Conservation (phyloP, 1,140 invertebrate genomes). For the Medauroidea extradentata region DNA sequence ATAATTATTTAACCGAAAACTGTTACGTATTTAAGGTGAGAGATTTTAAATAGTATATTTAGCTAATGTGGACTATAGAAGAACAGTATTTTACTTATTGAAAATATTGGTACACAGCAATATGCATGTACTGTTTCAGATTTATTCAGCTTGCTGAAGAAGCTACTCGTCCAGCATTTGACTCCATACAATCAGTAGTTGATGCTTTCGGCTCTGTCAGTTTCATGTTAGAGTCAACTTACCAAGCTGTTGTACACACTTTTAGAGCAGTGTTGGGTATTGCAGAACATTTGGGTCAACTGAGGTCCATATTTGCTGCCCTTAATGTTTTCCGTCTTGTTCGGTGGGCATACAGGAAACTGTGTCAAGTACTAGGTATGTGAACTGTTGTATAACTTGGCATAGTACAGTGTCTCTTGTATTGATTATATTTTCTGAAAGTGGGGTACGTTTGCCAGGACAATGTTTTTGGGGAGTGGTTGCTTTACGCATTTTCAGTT, state of each 20-base stretch:
- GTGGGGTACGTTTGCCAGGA: too few species aligned
- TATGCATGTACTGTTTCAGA: slow-evolving; percentile 43
- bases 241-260: slow-evolving; percentile 89
- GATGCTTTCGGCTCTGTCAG: slow-evolving; percentile 87
- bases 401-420: too few species aligned
- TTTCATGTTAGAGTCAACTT: slow-evolving; percentile 96
- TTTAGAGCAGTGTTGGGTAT: slow-evolving; percentile 93
- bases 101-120: too few species aligned
- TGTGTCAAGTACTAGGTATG: slow-evolving; percentile 63
- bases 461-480: too few species aligned
- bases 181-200: slow-evolving; percentile 90
- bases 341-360: slow-evolving; percentile 73
- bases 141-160: slow-evolving; percentile 87
- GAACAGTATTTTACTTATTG: too few species aligned
- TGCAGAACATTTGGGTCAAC: slow-evolving; percentile 85
- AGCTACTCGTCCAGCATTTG: slow-evolving; percentile 84
- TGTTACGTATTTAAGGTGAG: too few species aligned
- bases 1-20: too few species aligned
- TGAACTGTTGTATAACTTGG: too few species aligned
- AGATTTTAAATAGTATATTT: too few species aligned
- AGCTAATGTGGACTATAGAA: too few species aligned
- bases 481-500: too few species aligned
- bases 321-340: slow-evolving; percentile 75
- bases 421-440: too few species aligned
- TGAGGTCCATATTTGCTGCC: slow-evolving; percentile 77